Base-by-base conservation (phyloP, 2,113 vertebrate species). In the Peromyscus maniculatus region DNA sequence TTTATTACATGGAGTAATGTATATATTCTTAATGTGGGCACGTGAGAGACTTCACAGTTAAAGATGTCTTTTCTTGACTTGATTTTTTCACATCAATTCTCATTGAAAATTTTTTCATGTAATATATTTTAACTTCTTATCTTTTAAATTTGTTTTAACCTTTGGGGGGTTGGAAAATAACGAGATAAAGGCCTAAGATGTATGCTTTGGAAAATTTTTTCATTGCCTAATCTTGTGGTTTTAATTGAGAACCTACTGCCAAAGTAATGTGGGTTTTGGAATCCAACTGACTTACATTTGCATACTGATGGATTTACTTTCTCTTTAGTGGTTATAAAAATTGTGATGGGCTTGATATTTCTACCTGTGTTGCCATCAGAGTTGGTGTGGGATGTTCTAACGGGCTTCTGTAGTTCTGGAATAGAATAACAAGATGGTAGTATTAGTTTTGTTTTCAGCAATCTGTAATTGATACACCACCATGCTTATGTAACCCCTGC, bases 181-280 rank as follows among this genome's bases (percentile, higher is more conserved):
- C n/a, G 79, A 94, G 12, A 82, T 84, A 59, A 96, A 97, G 9
- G 69, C n/a, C 66, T 89, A 92, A 92, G 62, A 91, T 83, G 21
- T 78, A 31, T 71, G 71, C 64, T 92, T 92, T 66, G 21, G 36
- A 55, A 24, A 84, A 52, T 21, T 33, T 62, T 91, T 90, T 92
- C 89, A 7, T 67, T 88, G 36, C 95, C 93, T 83, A 43, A n/a
- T 86, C 22, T 77, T 89, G 86, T 94, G 36, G 16, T 79, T 88
- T 95, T 93, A 74, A 19, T 71, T 74, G 75, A 75, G 64, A 62
- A 96, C 43, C 3, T 28, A 4, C 11, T 67, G 26, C 52, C 22
- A 62, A 71, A 91, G 62, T 82, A 33, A 17, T 33, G 31, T 84
- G 46, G 17, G 5, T 71, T 83, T 94, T 77, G 62, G 8, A 78